These are phyloP conservation scores for Mythimna impura DNA, from an alignment of 2,888 invertebrate species.

Conservation along the genomic window DNA sequence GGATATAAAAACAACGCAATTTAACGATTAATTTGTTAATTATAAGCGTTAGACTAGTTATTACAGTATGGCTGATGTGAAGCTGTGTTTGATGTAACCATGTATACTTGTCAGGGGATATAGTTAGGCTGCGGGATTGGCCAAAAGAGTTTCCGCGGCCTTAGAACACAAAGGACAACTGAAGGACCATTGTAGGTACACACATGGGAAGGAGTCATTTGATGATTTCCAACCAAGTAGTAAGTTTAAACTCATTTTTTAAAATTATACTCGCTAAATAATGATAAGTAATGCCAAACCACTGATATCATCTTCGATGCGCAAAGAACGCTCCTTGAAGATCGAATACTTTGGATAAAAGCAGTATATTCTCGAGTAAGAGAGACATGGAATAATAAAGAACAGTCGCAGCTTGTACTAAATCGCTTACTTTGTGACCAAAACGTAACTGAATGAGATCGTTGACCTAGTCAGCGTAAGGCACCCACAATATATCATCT, in stretches of 20 bases:
- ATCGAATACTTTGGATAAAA: neutral
- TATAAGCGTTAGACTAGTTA: neutral
- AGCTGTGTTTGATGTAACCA: too few relatives aligned
- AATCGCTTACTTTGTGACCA: constrained; percentile 42
- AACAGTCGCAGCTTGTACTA: neutral
- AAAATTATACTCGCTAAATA: too few relatives aligned
- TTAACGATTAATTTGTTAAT: neutral
- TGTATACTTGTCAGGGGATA: too few relatives aligned
- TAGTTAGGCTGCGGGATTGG: too few relatives aligned
- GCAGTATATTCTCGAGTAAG: neutral
- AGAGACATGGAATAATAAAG: neutral
- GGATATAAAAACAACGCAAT: neutral
- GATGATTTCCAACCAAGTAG: too few relatives aligned
- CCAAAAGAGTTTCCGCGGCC: too few relatives aligned
- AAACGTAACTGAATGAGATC: constrained; percentile 50
- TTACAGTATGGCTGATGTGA: neutral
- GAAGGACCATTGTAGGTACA: too few relatives aligned
- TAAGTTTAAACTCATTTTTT: too few relatives aligned
- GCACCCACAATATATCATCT: constrained; percentile 44
- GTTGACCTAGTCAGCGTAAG: constrained; percentile 55
- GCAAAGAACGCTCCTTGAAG: neutral
- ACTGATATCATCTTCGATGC: neutral
- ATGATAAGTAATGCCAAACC: neutral
- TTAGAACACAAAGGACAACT: too few relatives aligned
- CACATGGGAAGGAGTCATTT: too few relatives aligned